Evolutionary conservation across 2,797 vertebrate species (phyloP).

Genomic region (Typhlichthys subterraneus): DNA sequence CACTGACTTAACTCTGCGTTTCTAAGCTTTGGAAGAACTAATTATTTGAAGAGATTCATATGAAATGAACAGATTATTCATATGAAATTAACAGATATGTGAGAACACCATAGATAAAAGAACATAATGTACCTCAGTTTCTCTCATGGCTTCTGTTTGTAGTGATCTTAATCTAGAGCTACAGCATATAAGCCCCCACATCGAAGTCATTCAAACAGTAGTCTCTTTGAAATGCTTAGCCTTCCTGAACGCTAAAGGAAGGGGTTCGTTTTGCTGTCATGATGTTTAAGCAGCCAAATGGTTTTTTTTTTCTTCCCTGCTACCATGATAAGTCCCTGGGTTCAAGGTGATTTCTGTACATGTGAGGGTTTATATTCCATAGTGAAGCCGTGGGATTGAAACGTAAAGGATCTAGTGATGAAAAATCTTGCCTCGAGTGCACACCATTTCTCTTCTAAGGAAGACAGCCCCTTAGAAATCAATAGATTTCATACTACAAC

Average conservation of each 20-base stretch:
- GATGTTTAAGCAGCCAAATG: slow-evolving; percentile 52
- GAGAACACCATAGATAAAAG: slow-evolving; percentile 48
- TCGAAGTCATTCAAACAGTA: slow-evolving; percentile 63
- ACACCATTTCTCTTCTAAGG: slow-evolving; percentile 35
- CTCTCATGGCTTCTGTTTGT: slow-evolving; percentile 71
- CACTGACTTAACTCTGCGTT: slow-evolving; percentile 55
- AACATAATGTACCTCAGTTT: slow-evolving; percentile 76
- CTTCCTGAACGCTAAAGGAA: slow-evolving; percentile 22
- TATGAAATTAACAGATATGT: slow-evolving; percentile 54
- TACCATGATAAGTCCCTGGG: slow-evolving; percentile 36
- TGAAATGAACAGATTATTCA: slow-evolving; percentile 56
- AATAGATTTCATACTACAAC: slow-evolving; percentile 65
- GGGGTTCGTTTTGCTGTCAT: slow-evolving; percentile 50
- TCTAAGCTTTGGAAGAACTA: slow-evolving; percentile 68
- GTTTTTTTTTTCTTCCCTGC: slow-evolving; percentile 49
- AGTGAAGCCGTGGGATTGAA: slow-evolving; percentile 27
- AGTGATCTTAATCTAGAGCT: slow-evolving; percentile 73
- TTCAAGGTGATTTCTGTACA: slow-evolving; percentile 38
- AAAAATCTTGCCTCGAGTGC: slow-evolving; percentile 39
- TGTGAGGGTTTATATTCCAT: slow-evolving; percentile 4
- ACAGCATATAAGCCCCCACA: slow-evolving; percentile 65
- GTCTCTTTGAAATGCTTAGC: slow-evolving; percentile 63
- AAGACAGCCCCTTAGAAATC: slow-evolving; percentile 55
- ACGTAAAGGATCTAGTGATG: slow-evolving; percentile 39
- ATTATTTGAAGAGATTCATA: slow-evolving; percentile 74